These are phyloP conservation scores for Ophion obscuratus DNA, from an alignment of 2,888 invertebrate species.

Conservation along the genomic window DNA sequence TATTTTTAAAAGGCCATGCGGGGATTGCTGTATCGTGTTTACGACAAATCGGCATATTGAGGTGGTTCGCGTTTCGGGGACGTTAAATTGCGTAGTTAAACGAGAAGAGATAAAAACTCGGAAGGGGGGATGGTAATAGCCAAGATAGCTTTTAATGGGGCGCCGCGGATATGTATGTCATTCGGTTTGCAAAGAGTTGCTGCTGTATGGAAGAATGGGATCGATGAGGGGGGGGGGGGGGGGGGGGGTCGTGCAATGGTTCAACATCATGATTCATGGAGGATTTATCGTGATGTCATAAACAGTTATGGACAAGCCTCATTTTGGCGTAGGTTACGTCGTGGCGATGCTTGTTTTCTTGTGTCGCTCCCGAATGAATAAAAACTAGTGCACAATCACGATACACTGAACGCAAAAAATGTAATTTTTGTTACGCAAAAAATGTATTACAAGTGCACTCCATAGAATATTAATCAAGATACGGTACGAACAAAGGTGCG, in stretches of 20 bases:
- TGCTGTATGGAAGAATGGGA: too few relatives aligned
- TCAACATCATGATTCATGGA: slow-evolving; percentile 48
- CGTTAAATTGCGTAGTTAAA: not conserved
- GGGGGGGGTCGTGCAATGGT: slow-evolving; percentile 24
- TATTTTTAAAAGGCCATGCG: not conserved
- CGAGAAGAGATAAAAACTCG: not conserved
- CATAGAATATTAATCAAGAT: not conserved
- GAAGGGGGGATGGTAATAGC: not conserved
- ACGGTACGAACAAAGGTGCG: not conserved
- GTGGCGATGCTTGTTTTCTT: slow-evolving; percentile 30
- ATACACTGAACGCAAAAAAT: not conserved
- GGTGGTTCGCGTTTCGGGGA: not conserved
- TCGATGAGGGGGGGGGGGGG: too few relatives aligned
- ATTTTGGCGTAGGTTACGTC: slow-evolving; percentile 27
- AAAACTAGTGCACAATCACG: not conserved
- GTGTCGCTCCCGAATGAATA: not conserved
- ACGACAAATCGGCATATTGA: not conserved
- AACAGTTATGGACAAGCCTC: slow-evolving; percentile 50
- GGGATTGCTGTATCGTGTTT: not conserved
- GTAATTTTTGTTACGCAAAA: not conserved
- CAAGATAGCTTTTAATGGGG: not conserved
- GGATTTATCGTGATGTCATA: slow-evolving; percentile 53
- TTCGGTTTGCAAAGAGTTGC: not conserved
- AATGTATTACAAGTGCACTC: not conserved
- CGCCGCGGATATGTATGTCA: not conserved